These are phyloP conservation scores for Dendronephthya gigantea DNA, from an alignment of 64 coral and sea anemone species.

Conservation along the genomic window DNA sequence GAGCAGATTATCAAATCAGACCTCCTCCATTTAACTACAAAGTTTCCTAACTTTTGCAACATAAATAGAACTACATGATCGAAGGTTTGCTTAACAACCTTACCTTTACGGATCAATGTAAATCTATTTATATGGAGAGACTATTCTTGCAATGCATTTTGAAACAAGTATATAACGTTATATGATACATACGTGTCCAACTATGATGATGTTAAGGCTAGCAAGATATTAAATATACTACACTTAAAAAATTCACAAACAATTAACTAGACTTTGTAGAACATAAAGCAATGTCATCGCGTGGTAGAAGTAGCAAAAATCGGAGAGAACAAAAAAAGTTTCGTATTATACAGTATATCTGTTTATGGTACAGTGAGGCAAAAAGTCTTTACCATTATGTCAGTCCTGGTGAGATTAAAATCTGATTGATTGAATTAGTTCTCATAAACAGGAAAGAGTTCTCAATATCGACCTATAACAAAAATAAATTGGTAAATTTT, in stretches of 20 bases:
- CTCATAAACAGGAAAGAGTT: neutral
- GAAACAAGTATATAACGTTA: neutral
- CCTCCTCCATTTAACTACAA: no score
- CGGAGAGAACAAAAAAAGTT: neutral
- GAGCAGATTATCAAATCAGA: no score
- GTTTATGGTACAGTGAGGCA: slow-evolving; percentile 8
- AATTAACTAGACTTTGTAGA: neutral
- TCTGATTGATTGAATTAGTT: neutral
- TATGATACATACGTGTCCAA: neutral
- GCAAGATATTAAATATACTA: neutral
- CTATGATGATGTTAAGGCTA: neutral
- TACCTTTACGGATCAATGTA: no score
- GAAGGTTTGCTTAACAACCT: no score
- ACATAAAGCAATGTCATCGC: neutral
- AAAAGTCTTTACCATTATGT: slow-evolving; percentile 20
- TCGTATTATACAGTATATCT: neutral
- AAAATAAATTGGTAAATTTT: neutral
- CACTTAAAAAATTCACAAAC: neutral
- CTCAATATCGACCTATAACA: slow-evolving; percentile 24
- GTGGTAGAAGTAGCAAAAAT: neutral
- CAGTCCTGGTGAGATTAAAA: neutral
- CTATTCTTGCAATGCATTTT: no score
- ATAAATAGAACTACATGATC: no score
- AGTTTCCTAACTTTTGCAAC: no score
- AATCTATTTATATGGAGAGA: no score